Percentiles rank a stretch among this genome's conserved stretches.
Evolutionary conservation across 2,888 invertebrate species (phyloP).

Genomic region (Hypsopygia costalis): DNA sequence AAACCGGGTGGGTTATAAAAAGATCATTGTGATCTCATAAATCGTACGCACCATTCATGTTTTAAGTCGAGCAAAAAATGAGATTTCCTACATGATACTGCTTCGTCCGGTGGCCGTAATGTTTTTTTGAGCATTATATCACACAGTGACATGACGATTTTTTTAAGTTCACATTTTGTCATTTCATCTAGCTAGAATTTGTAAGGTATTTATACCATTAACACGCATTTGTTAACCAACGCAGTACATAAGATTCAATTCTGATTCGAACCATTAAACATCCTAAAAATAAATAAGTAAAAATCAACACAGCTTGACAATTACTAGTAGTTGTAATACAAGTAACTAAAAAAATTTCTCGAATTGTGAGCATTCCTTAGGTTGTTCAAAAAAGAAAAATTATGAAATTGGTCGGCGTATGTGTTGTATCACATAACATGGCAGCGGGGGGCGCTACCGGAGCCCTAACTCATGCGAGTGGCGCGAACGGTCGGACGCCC

Average conservation of each 20-base stretch:
- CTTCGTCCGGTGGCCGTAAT: slow-evolving; percentile 65
- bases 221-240: no score
- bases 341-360: slow-evolving; percentile 27
- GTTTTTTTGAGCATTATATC: slow-evolving; percentile 44
- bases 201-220: no score
- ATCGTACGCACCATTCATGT: slow-evolving; percentile 77
- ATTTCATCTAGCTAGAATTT: no score
- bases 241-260: no score
- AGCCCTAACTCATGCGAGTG: slow-evolving; percentile 44
- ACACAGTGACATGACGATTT: slow-evolving; percentile 28
- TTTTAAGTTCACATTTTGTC: not conserved
- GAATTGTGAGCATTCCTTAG: slow-evolving; percentile 30
- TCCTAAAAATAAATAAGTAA: slow-evolving; percentile 2
- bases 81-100: slow-evolving; percentile 73
- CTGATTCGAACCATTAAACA: no score
- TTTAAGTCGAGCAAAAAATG: slow-evolving; percentile 60
- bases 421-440: slow-evolving; percentile 64
- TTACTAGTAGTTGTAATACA: slow-evolving; percentile 24
- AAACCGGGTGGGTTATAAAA: slow-evolving; percentile 62
- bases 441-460: slow-evolving; percentile 73
- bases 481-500: slow-evolving; percentile 28
- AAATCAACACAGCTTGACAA: slow-evolving; percentile 14
- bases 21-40: slow-evolving; percentile 75
- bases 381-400: slow-evolving; percentile 34
- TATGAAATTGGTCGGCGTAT: slow-evolving; percentile 52